Evolutionary conservation across 2,113 vertebrate genomes (phyloP).

Genomic region (Odocoileus hemionus): DNA sequence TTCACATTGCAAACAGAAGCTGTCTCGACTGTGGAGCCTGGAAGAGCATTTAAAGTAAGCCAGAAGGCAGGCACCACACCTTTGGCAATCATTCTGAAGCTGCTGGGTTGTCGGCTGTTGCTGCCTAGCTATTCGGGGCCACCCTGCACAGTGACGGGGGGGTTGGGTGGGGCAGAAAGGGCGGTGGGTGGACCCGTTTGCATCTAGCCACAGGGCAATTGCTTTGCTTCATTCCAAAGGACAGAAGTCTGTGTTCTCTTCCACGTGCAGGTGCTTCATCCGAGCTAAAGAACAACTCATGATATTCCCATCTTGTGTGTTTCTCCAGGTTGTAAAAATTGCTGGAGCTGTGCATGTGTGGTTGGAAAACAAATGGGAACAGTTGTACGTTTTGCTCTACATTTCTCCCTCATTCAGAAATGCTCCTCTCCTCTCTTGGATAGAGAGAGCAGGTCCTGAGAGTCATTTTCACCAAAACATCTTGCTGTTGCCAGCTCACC

Average conservation of each 20-base stretch:
- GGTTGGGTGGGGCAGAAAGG: not conserved
- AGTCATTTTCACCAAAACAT: not conserved
- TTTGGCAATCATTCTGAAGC: not conserved
- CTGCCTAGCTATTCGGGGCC: not conserved
- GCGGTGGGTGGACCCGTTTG: not conserved
- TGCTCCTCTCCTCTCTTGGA: not conserved
- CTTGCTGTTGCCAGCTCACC: not conserved
- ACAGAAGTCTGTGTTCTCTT: not conserved
- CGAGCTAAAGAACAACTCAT: not conserved
- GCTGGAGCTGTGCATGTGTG: not conserved
- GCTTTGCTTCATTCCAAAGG: not conserved
- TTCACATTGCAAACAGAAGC: conserved; percentile 13
- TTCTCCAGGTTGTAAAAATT: not conserved
- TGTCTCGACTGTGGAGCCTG: not conserved
- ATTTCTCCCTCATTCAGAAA: conserved; percentile 26
- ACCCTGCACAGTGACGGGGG: not conserved
- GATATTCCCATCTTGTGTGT: not conserved
- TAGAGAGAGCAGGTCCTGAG: not conserved
- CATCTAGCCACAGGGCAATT: not conserved
- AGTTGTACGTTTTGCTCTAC: not conserved
- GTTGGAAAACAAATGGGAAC: not conserved
- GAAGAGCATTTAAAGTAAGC: conserved; percentile 39
- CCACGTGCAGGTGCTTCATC: not conserved
- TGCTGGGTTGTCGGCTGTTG: not conserved
- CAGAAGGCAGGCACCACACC: not conserved